Evolutionary conservation across 2,797 vertebrate genomes (phyloP).

Genomic region (Dromococcyx pavoninus): DNA sequence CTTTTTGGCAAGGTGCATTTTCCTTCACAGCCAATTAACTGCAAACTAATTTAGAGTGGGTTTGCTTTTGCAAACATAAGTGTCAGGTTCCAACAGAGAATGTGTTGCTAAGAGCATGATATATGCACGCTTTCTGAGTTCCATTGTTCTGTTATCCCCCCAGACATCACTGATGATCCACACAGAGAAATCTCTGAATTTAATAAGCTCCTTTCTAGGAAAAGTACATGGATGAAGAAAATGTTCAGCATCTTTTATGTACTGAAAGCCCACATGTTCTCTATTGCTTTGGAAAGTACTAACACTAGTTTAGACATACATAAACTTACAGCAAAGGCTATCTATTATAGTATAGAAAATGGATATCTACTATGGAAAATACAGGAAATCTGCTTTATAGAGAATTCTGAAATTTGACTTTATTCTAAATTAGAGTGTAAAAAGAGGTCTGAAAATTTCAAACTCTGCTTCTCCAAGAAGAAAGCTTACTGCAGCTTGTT

Average conservation of each 20-base stretch:
- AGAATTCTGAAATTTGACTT: neutral
- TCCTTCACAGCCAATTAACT: slow-evolving; percentile 63
- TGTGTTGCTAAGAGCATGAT: slow-evolving; percentile 31
- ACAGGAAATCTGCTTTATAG: neutral
- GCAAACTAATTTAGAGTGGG: slow-evolving; percentile 53
- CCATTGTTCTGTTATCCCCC: neutral
- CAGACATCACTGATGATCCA: slow-evolving; percentile 27
- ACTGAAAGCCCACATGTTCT: neutral
- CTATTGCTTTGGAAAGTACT: neutral
- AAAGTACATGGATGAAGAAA: neutral
- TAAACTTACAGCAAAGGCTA: neutral
- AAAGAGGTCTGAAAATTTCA: neutral
- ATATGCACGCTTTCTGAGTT: neutral
- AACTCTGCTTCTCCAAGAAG: neutral
- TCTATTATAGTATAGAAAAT: neutral
- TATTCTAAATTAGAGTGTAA: neutral
- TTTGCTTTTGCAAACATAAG: slow-evolving; percentile 48
- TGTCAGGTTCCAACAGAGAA: slow-evolving; percentile 44
- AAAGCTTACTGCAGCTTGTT: neutral
- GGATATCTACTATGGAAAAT: neutral
- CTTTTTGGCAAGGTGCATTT: slow-evolving; percentile 55
- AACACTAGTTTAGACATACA: neutral
- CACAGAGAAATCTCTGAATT: neutral
- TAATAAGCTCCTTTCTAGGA: neutral
- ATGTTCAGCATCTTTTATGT: neutral